Evolutionary conservation across 2,888 invertebrate species (phyloP).

Genomic region (Cepaea hortensis): DNA sequence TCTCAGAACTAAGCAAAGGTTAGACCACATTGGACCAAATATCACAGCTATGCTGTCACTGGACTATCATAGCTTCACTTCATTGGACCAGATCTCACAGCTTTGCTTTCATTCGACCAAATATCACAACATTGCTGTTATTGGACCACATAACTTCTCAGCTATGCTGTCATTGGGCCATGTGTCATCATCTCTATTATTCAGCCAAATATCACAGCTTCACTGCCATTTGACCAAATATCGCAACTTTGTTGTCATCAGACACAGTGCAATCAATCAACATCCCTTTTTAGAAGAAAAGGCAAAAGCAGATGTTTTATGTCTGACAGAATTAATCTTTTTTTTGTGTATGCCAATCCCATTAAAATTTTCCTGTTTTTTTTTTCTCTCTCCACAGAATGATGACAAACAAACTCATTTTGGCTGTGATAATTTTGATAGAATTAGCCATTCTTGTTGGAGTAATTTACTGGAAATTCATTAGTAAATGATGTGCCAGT

Average conservation of each 20-base stretch:
- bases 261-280: too few species aligned
- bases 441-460: constrained; percentile 83
- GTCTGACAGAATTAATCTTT: not conserved
- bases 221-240: too few species aligned
- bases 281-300: not conserved
- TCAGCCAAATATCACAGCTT: too few species aligned
- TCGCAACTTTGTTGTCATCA: too few species aligned
- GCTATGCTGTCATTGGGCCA: too few species aligned
- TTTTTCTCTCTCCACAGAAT: constrained; percentile 77
- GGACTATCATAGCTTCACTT: too few species aligned
- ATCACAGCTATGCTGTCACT: too few species aligned
- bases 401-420: constrained; percentile 85
- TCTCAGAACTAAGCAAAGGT: not conserved
- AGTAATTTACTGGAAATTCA: constrained; percentile 82
- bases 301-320: not conserved
- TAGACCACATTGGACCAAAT: too few species aligned
- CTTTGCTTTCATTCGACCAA: not conserved
- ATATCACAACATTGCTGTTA: too few species aligned
- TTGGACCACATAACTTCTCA: too few species aligned
- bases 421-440: constrained; percentile 85
- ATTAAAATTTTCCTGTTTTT: not conserved
- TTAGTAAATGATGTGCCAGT: constrained; percentile 55
- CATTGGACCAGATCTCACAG: too few species aligned
- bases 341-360: not conserved
- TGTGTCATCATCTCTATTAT: too few species aligned